Base-by-base conservation (phyloP, 2,797 vertebrate genomes). In the Melanotaenia nigrans region DNA sequence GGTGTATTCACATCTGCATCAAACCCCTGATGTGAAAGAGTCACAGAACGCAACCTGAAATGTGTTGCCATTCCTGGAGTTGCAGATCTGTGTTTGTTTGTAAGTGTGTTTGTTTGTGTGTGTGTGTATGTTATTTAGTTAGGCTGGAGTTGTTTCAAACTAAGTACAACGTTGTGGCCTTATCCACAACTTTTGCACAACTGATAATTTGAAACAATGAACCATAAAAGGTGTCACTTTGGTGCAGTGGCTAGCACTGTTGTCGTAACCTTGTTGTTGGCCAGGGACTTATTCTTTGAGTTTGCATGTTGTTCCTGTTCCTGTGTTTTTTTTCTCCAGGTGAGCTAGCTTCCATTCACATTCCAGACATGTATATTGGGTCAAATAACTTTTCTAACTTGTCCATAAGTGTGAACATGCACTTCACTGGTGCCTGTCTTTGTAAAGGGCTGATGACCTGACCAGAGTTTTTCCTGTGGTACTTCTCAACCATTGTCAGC, bases 1-100 rank as follows among this genome's bases (percentile, higher is more conserved):
- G 65, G 55, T 7, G 40, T 45, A 22, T 72, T 71, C 75, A 66
- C 84, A 73, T 85, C 74, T 79, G 79, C 71, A 56, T 81, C 73
- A 83, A 85, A 70, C 62, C 73, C 66, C 58, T 68, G 49, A 84
- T 64, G 72, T 54, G 64, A 45, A 68, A 71, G 18, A 68, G 65
- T 57, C 2, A 2, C 65, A 63, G 20, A 25, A 75, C 42, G 38
- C 61, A 76, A 24, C 69, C 28, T 28, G 28, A 28, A 28, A 88
- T 79, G 71, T 89, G 85, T 72, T 83, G 66, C 35, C 53, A 47
- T 56, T 74, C 24, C 71, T 53, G 24, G 53, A 84, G 55, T 51
- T 58, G 45, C 60, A 74, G 54, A 59, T 65, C 22, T 78, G 33
- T 62, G 22, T 68, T 33, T 63, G 20, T 60, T 28, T 71, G 51